Conservation (phyloP, 2,797 vertebrate species). For the Malacoctenus gilli region DNA sequence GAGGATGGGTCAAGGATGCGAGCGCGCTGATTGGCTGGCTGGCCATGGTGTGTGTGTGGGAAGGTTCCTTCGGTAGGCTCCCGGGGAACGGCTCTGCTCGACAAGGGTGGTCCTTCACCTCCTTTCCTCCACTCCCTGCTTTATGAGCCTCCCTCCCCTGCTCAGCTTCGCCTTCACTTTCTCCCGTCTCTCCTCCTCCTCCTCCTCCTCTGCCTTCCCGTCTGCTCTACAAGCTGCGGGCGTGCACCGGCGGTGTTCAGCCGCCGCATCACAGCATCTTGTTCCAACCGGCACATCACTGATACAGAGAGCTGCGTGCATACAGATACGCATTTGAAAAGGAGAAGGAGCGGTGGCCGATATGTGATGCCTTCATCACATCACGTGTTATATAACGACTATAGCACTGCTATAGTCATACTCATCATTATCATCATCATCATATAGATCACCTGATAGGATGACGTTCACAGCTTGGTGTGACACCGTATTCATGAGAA, state of each 20-base stretch:
- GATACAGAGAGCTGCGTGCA: conserved; percentile 7
- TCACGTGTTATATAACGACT: conserved; percentile 16
- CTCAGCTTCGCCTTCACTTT: conserved; percentile 36
- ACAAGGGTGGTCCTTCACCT: conserved; percentile 72
- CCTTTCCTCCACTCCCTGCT: conserved; percentile 53
- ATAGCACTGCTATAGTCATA: conserved; percentile 24
- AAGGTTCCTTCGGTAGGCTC: conserved; percentile 72
- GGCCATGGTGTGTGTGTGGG: conserved; percentile 76
- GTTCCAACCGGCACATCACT: conserved; percentile 36
- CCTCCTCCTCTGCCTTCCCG: conserved; percentile 15
- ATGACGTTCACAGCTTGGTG: too few species aligned
- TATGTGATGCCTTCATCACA: conserved; percentile 26
- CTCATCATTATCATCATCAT: conserved; percentile 25
- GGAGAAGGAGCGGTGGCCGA: conserved; percentile 7
- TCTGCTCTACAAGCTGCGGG: conserved; percentile 49
- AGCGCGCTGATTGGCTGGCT: conserved; percentile 71
- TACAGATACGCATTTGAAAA: conserved; percentile 22
- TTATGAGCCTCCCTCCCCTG: conserved; percentile 45
- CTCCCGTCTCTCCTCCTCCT: conserved; percentile 24
- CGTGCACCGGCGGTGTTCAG: conserved; percentile 18
- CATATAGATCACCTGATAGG: not conserved
- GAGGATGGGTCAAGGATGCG: conserved; percentile 71
- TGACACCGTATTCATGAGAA: too few species aligned
- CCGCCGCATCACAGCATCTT: conserved; percentile 29
- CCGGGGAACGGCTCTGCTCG: conserved; percentile 55